Evolutionary conservation across 1,140 invertebrate species (phyloP), one percentile per base, ranked within the genome.

Genomic region (Drosophila mojavensis): DNA sequence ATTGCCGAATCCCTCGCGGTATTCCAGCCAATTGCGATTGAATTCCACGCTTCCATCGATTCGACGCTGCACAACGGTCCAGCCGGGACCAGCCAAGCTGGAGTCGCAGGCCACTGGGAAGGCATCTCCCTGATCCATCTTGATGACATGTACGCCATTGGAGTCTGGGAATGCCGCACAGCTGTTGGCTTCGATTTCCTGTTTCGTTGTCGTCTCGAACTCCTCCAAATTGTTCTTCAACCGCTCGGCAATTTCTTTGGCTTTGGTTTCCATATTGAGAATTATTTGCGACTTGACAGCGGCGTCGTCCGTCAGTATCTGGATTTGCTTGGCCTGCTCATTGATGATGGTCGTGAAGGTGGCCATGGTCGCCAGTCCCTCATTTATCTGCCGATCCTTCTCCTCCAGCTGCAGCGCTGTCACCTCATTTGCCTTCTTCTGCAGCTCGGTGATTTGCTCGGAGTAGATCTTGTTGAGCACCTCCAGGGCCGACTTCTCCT

Each of bases 41-140:
- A 81, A 81, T 5, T 66, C 26, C 0, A 65, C 64, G 17, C 61
- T 73, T 0, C 77, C 79, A 30, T 81, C 68, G 0, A 79, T 1
- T 2, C 79, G 64, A 17, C 73, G 69, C 33, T 79, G 77, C 9
- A 81, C 45, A 3, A 79, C 68, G 3, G 64, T 81, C 79, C 79
- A 81, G 0, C 77, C 73, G 10, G 56, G 28, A 0, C 64, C 60
- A 17, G 33, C 17, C 0, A 74, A 9, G 2, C 56, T 50, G 1
- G 70, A 59, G 4, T 63, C 60, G 9, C 78, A 80, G n/a, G 30
- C 15, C n/a, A 74, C 78, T 2, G 26, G 5, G 13, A 80, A 75
- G 1, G 58, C 48, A 11, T 73, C 64, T 0, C 24, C 56, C 0
- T 66, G 28, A 28, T 61, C 70, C 0, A 73, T 43, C 33, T 48